Base-by-base conservation (phyloP, 2,113 vertebrate species). In the Ramphastos sulfuratus region DNA sequence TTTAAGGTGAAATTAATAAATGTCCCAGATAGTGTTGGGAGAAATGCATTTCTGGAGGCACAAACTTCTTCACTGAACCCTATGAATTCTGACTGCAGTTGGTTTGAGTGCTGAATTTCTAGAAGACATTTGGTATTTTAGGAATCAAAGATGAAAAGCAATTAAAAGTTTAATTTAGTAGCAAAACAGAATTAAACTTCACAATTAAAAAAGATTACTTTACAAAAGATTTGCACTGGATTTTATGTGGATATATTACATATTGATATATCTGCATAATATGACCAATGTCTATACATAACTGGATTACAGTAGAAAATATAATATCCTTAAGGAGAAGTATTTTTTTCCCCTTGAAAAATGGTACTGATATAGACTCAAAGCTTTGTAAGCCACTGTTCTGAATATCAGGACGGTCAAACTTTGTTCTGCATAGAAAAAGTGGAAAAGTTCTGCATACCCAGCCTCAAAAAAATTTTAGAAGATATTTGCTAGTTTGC, bases 41-140 rank as follows among this genome's bases (percentile, higher is more conserved):
- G 11, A 91, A 91, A 74, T 12, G 3, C 15, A 33, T 58, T 93
- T 82, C 50, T 58, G 17, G 15, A 37, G 20, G 4, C 13, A 60
- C 7, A 48, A 33, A 31, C 9, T 10, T 78, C 59, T 70, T 39
- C 42, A 81, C 6, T n/a, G n/a, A 54, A 52, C 50, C 0, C 1
- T 13, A 16, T 27, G 17, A 64, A 14, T 64, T 74, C 20, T 70
- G 20, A 23, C n/a, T 63, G 18, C 13, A 56, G 25, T 24, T 72
- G 11, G 5, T 13, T 37, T 21, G 5, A 78, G 9, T 0, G 0
- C 24, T 35, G 12, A 5, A 35, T 60, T 73, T 78, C 42, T 46
- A 70, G n/a, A 25, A 55, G 30, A 70, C 60, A 8, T 18, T 16
- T 21, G 58, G 19, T 24, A 54, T 61, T 74, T 73, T 18, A 74